A percentile compares a stretch with the other conserved stretches of the same genome.
phyloP scores from a whole-genome alignment of 1,140 invertebrate species.

The Dendroctonus ponderosae region DNA sequence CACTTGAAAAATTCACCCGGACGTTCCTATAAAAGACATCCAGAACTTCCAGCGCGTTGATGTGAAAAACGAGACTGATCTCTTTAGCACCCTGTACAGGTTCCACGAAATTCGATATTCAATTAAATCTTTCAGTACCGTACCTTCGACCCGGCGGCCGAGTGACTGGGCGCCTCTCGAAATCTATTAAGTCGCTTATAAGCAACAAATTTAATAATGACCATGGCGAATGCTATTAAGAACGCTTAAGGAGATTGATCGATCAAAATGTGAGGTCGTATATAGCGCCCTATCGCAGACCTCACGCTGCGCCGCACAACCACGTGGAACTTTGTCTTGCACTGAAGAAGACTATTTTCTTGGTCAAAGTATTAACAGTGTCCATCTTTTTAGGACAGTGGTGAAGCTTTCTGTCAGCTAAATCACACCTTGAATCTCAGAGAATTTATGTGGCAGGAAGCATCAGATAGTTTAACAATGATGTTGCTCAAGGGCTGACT shows the following conservation, averaged over 20 bases:
- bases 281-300: slow-evolving; percentile 11
- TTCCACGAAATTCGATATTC: slow-evolving; percentile 29
- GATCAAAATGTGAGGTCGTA: slow-evolving; percentile 28
- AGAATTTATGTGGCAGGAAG: too few species aligned
- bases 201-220: slow-evolving; percentile 38
- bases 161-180: slow-evolving; percentile 32
- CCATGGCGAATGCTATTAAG: slow-evolving; percentile 34
- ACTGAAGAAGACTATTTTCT: too few species aligned
- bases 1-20: too few species aligned
- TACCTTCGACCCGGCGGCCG: slow-evolving; percentile 7
- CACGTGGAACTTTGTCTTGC: slow-evolving; percentile 4
- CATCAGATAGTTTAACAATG: too few species aligned
- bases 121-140: slow-evolving; percentile 31
- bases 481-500: too few species aligned
- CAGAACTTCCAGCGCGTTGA: too few species aligned
- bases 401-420: too few species aligned
- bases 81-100: slow-evolving; percentile 13
- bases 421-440: too few species aligned
- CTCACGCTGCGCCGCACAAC: slow-evolving; percentile 6
- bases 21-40: too few species aligned
- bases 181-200: slow-evolving; percentile 34
- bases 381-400: too few species aligned
- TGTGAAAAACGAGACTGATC: too few species aligned
- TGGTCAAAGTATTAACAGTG: too few species aligned
- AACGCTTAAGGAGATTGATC: slow-evolving; percentile 31